Evolutionary conservation across 2,797 vertebrate genomes (phyloP), one percentile per base, ranked within the genome.

Genomic region (Chiroxiphia lanceolata): DNA sequence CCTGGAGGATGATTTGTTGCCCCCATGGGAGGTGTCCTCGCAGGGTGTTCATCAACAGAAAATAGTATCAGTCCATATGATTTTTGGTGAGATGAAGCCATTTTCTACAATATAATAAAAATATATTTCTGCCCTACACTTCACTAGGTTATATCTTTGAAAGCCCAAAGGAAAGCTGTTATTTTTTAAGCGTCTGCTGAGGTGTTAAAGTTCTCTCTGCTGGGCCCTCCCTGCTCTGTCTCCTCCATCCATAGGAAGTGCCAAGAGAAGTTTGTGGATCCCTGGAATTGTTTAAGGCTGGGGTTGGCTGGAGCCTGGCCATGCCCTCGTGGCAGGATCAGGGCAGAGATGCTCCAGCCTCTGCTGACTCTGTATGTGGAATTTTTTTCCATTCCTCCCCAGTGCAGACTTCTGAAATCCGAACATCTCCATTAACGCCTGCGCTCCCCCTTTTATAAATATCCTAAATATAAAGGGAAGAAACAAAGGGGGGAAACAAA

Each of bases 401-500:
- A n/a, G 34, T 4, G 54, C 67, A 51, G 80, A 19, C 65, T 53
- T 63, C 40, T 70, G 79, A 82, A 85, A 72, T 54, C 84, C 19
- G 5, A 87, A 85, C 89, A 50, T 85, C 94, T 85, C 96, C 95
- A 83, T 96, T 88, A 91, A 29, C 14, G 75, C 74, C 90, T 54
- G 69, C 79, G 71, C 80, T 81, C 63, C 47, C 86, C 72, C 69
- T 78, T 78, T 92, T 70, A 42, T 80, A 94, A 65, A 42, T 1
- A 59, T 47, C 36, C 96, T 93, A 95, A 97, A 96, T 95, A 95
- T 95, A 95, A 95, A 90, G 48, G 71, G 47, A 64, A 42, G 86
- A 71, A 75, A 95, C 88, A 94, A 93, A 95, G 93, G 88, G 31
- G 4, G n/a, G n/a, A n/a, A n/a, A n/a, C n/a, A 4, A 8, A 5